Evolutionary conservation across 92 coral and sea anemone species (phyloP).

Genomic region (Plumapathes pennacea): DNA sequence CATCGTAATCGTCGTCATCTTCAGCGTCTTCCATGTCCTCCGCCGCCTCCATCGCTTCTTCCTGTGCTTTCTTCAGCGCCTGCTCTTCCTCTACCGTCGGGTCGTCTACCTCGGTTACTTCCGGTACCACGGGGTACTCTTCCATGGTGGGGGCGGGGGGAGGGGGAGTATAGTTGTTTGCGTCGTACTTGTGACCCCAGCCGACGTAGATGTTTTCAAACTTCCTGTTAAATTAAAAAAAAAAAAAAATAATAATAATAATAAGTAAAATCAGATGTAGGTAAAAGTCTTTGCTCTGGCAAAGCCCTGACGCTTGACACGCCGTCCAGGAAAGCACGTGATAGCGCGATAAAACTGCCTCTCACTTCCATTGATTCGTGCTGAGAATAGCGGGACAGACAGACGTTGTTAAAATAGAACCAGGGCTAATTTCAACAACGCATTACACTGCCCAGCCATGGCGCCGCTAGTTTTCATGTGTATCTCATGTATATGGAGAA

Average conservation of each 20-base stretch:
- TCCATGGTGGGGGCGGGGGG: slow-evolving; percentile 93
- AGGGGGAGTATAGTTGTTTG: slow-evolving; percentile 94
- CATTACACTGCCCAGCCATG: no score
- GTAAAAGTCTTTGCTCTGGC: no score
- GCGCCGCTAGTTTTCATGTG: no score
- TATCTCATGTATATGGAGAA: no score
- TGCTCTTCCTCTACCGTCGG: slow-evolving; percentile 98
- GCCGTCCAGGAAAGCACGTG: not conserved
- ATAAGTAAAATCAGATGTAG: no score
- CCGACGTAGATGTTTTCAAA: slow-evolving; percentile 94
- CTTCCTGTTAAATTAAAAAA: slow-evolving; percentile 52
- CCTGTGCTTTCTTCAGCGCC: slow-evolving; percentile 88
- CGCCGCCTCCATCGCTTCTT: slow-evolving; percentile 90
- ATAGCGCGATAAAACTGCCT: no score
- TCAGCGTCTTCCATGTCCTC: slow-evolving; percentile 97
- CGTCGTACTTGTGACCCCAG: slow-evolving; percentile 92
- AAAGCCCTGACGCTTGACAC: no score
- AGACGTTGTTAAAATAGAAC: no score
- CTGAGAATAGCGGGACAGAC: no score
- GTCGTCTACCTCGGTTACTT: slow-evolving; percentile 93
- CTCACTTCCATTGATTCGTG: no score
- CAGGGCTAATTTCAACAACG: no score
- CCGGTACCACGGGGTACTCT: slow-evolving; percentile 84
- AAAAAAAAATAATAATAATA: no score
- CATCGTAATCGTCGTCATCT: slow-evolving; percentile 97